These are phyloP conservation scores for Lycaena phlaeas DNA, from an alignment of 2,888 invertebrate genomes.

Conservation along the genomic window DNA sequence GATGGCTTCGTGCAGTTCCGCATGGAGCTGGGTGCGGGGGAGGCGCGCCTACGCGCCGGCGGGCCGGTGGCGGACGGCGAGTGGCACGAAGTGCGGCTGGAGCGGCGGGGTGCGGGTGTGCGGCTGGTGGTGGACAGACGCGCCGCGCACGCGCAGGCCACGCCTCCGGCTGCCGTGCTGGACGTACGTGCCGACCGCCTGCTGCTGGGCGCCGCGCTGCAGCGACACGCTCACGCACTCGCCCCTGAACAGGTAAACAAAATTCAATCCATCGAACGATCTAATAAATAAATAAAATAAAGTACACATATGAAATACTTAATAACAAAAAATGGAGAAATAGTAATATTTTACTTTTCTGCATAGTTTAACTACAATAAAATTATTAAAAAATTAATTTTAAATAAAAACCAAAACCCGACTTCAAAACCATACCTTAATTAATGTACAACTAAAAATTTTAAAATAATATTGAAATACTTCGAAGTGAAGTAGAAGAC, in stretches of 20 bases:
- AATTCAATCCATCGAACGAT: too few species aligned
- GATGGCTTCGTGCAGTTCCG: constrained; percentile 91
- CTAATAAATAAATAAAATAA: too few species aligned
- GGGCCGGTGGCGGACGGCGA: constrained; percentile 53
- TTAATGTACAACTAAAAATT: too few species aligned
- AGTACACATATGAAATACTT: too few species aligned
- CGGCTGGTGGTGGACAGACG: constrained; percentile 86
- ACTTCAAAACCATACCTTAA: too few species aligned
- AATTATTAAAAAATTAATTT: too few species aligned
- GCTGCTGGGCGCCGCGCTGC: constrained; percentile 88
- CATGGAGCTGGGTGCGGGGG: constrained; percentile 94
- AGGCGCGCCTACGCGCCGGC: constrained; percentile 84
- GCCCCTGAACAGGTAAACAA: constrained; percentile 52
- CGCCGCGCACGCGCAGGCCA: constrained; percentile 79
- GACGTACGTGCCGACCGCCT: constrained; percentile 89
- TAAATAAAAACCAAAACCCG: too few species aligned
- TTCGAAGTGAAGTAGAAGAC: too few species aligned
- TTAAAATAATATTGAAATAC: too few species aligned
- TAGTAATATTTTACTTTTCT: too few species aligned
- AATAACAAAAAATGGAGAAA: too few species aligned
- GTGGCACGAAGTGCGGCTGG: constrained; percentile 86
- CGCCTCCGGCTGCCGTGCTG: constrained; percentile 84
- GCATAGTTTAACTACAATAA: too few species aligned
- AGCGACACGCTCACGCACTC: constrained; percentile 81
- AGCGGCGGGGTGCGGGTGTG: constrained; percentile 85